Conservation (phyloP, 2,113 vertebrate species). For the Leucoraja erinaceus region DNA sequence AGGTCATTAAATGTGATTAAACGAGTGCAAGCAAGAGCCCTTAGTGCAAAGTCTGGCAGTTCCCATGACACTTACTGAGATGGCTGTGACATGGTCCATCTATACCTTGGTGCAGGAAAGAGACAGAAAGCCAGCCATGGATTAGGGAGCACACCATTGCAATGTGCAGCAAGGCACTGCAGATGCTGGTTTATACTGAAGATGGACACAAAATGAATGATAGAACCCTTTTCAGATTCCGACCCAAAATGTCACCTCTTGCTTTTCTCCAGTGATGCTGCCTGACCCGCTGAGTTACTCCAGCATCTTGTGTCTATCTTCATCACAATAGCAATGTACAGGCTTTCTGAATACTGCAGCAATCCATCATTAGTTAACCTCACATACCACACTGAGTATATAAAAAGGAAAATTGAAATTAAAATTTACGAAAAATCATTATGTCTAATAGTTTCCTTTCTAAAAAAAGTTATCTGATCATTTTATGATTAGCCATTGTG, state of each 20-base stretch:
- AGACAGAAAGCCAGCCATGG: neutral
- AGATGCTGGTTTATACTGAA: no score
- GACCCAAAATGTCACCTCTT: no score
- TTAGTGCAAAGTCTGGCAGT: neutral
- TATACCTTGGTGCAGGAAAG: neutral
- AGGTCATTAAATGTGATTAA: neutral
- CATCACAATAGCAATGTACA: neutral
- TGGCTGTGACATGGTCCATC: neutral
- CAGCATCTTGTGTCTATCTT: no score
- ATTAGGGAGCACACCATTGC: neutral
- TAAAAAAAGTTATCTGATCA: neutral
- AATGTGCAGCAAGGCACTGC: neutral
- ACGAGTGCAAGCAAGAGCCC: neutral
- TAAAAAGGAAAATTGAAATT: neutral
- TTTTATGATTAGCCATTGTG: neutral
- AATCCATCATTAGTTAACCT: neutral
- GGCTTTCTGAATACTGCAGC: neutral
- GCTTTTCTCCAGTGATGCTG: no score
- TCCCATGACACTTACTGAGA: neutral
- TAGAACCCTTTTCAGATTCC: no score
- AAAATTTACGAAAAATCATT: neutral
- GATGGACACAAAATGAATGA: no score
- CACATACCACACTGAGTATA: neutral
- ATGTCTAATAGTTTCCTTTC: neutral
- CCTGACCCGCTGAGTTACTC: no score